phyloP scores from a whole-genome alignment of 1,140 invertebrate genomes.

The Nomia melanderi region DNA sequence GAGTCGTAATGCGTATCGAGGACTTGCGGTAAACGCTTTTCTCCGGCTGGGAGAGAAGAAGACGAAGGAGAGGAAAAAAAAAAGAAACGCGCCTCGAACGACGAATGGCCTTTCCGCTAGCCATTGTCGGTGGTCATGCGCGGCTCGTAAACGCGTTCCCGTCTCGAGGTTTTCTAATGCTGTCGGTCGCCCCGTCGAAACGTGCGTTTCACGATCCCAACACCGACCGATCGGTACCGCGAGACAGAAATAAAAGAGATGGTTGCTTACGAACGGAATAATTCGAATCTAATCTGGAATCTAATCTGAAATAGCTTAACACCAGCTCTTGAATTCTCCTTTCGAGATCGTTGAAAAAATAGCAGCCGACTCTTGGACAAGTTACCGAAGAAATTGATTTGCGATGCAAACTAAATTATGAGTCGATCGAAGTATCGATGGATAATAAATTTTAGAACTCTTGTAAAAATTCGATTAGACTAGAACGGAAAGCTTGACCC shows the following conservation, averaged over 20 bases:
- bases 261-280: not conserved
- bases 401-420: no score
- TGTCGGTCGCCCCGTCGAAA: slow-evolving; percentile 8
- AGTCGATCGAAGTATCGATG: no score
- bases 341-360: no score
- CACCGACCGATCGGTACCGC: not conserved
- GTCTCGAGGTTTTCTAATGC: slow-evolving; percentile 62
- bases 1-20: slow-evolving; percentile 46
- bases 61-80: slow-evolving; percentile 39
- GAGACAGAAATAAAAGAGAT: not conserved
- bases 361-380: no score
- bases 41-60: slow-evolving; percentile 37
- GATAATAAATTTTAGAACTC: no score
- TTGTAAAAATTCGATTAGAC: no score
- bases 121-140: slow-evolving; percentile 67
- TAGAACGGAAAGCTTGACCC: no score
- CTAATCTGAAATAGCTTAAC: no score
- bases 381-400: no score
- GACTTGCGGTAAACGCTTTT: slow-evolving; percentile 58
- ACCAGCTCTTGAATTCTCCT: no score
- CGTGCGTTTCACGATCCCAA: not conserved
- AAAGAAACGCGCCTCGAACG: slow-evolving; percentile 57
- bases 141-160: slow-evolving; percentile 61
- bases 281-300: no score
- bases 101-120: slow-evolving; percentile 60